These are phyloP conservation scores for Callimorpha dominula DNA, from an alignment of 2,888 invertebrate species.

Conservation along the genomic window DNA sequence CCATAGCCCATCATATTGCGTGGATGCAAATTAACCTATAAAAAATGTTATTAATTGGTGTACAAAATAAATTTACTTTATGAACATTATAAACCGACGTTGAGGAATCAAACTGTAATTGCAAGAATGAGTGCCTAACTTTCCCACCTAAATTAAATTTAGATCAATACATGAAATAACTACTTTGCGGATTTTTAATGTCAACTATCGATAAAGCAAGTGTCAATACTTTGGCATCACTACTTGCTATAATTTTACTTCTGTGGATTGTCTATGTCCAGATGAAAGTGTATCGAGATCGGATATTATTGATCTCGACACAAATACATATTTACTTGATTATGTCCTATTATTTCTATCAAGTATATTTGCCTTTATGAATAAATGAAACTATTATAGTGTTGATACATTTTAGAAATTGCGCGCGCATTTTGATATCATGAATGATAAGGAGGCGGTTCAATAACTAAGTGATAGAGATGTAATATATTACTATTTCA, in stretches of 20 bases:
- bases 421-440: conserved; percentile 67
- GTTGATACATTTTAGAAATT: conserved; percentile 2
- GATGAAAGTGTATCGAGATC: background rate
- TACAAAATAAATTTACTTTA: too few relatives aligned
- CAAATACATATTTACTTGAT: background rate
- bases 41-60: too few relatives aligned
- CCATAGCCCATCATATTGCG: background rate
- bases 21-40: too few relatives aligned
- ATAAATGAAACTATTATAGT: background rate
- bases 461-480: conserved; percentile 71
- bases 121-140: too few relatives aligned
- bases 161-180: background rate
- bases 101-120: too few relatives aligned
- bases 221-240: background rate
- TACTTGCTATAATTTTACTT: background rate
- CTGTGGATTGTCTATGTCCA: background rate
- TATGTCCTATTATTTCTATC: background rate
- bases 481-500: conserved; percentile 57
- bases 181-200: background rate
- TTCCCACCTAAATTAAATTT: too few relatives aligned
- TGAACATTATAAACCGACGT: too few relatives aligned
- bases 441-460: conserved; percentile 68
- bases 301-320: background rate
- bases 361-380: background rate
- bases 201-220: background rate